Conservation (phyloP, 1,140 invertebrate genomes). For the Diprion similis region DNA sequence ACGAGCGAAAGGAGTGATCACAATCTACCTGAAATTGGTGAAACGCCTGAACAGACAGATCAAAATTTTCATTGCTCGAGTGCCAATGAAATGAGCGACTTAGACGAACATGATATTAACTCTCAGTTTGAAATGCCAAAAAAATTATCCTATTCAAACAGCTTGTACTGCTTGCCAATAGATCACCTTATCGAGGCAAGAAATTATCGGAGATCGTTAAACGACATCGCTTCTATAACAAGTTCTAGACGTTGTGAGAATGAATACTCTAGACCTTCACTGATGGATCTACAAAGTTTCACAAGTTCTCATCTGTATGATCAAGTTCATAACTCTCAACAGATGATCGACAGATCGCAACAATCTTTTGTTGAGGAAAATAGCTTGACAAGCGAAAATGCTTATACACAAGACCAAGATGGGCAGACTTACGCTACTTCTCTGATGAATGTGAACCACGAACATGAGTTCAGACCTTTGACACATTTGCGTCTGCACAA, state of each 20-base stretch:
- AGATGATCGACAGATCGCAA: conserved; percentile 36
- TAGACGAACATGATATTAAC: conserved; percentile 21
- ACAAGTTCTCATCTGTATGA: conserved; percentile 36
- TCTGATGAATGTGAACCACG: conserved; percentile 11
- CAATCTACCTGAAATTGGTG: conserved; percentile 53
- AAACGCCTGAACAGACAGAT: conserved; percentile 30
- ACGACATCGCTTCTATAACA: conserved; percentile 44
- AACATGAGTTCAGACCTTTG: conserved; percentile 24
- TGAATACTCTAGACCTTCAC: conserved; percentile 42
- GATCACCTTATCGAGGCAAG: conserved; percentile 37
- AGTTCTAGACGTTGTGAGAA: conserved; percentile 41
- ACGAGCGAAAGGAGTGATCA: conserved; percentile 54
- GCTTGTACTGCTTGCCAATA: conserved; percentile 47
- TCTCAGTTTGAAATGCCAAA: conserved; percentile 15
- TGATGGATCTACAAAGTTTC: conserved; percentile 39
- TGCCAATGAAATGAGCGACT: conserved; percentile 30
- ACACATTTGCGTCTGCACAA: conserved; percentile 28
- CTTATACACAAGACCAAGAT: conserved; percentile 12
- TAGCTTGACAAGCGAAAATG: conserved; percentile 35
- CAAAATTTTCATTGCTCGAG: conserved; percentile 29
- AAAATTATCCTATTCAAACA: conserved; percentile 45
- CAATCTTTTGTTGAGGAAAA: conserved; percentile 33
- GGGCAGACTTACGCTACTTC: neutral
- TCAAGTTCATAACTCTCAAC: conserved; percentile 30
- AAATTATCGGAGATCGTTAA: conserved; percentile 49